Evolutionary conservation across 1,140 invertebrate genomes (phyloP), one percentile per base, ranked within the genome.

Genomic region (Pogonus chalceus): DNA sequence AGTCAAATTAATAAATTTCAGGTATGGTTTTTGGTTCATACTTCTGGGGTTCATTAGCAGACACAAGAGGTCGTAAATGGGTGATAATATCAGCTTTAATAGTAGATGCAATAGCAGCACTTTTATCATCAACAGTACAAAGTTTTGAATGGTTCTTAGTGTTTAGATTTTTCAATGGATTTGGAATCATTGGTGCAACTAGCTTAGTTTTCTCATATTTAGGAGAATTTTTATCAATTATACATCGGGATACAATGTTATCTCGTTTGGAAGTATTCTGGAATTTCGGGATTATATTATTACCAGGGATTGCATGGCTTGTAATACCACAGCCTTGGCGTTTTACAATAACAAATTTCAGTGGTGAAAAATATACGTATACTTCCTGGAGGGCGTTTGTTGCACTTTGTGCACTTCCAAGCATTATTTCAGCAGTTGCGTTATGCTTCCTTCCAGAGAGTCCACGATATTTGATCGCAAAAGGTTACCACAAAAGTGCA

Each of bases 381-480:
- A 61, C 83, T 64, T 82, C 81, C 1, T 90, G 87, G 87, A 77
- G 86, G 51, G 71, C 88, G 7, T 89, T 83, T 67, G 68, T 88
- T 1, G 73, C 81, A 7, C 56, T 76, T 0, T 77, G 80, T 51
- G 80, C 79, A 0, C 23, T 87, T 26, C 82, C 86, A 9, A 80
- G 78, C 12, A 60, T 88, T 0, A 54, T 83, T 2, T 79, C 80
- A 1, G 78, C 77, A 1, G 37, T 79, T 9, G 67, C 78, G 0
- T 75, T 87, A 37, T 70, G 76, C 47, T 82, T 81, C 58, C 75
- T 87, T 9, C 80, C 84, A 0, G 87, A 89, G 64, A 88, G 84
- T 60, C 86, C 87, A 7, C 87, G 87, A 64, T 89, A 84, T 64
- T 68, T 87, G 0, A 82, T 89, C 76, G 79, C 81, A 0, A 72